Evolutionary conservation across 2,888 invertebrate species (phyloP), one percentile per base, ranked within the genome.

Genomic region (Trachelus tabidus): DNA sequence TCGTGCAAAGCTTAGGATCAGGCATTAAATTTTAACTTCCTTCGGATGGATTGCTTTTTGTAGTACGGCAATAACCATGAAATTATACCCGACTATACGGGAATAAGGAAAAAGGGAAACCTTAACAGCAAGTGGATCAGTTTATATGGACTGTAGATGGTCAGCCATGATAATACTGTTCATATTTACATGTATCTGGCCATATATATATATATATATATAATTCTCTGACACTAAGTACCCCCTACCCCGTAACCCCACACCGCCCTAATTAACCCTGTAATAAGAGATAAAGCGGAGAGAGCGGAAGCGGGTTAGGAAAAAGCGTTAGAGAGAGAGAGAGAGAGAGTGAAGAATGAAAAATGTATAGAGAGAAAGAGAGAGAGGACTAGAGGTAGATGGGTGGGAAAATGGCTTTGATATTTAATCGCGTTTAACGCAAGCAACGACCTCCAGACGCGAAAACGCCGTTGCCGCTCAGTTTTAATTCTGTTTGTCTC

Each of bases 341-440:
- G 31, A 56, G 73, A 31, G 34, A 33, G 77, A 75, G 73, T n/a
- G 76, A 34, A 31, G 33, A 33, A 30, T 31, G 31, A 71, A 3
- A 30, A 30, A 79, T 82, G 81, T 56, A 40, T 6, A 23, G 80
- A 80, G 79, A 77, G 79, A 6, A 69, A 23, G 75, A 68, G 56
- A 11, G 76, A 11, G 73, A 34, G 30, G 6, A 30, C 4, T n/a
- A n/a, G 69, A 73, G 81, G 78, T 77, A 80, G 81, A 77, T 81
- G 73, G 12, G 33, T 74, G 77, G 75, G 81, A 80, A 79, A 80
- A 77, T 78, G 81, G 87, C 90, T 90, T 90, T 90, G 89, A 90
- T 89, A 89, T 89, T 90, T 90, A 90, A 90, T 90, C 88, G 86
- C 84, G 86, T 90, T 90, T 89, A 87, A 88, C 86, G 85, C 87